A percentile compares a stretch with the other conserved stretches of the same genome.
Conservation (phyloP, 1,140 invertebrate species). For the Reticulitermes speratus region DNA sequence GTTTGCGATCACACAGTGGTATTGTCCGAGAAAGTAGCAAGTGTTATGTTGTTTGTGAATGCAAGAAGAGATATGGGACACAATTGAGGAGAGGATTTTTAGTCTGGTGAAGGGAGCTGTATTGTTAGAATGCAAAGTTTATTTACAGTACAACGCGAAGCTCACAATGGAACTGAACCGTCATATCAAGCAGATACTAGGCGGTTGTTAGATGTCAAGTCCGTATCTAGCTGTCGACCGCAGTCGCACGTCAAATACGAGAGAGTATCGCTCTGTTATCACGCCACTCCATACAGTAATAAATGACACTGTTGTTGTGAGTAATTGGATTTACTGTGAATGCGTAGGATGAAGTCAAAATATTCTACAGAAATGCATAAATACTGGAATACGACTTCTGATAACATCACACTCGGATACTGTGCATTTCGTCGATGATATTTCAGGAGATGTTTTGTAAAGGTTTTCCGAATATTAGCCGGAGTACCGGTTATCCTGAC, state of each 20-base stretch:
- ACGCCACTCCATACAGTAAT: neutral
- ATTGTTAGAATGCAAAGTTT: slow-evolving; percentile 19
- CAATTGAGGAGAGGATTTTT: neutral
- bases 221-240: neutral
- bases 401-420: no score
- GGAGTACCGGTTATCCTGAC: no score
- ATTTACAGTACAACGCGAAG: neutral
- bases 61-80: neutral
- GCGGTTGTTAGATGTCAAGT: neutral
- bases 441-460: no score
- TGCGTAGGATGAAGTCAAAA: neutral
- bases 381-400: neutral
- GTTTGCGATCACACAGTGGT: no score
- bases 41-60: neutral
- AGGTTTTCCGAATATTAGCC: no score
- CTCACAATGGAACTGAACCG: neutral
- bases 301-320: neutral
- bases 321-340: neutral
- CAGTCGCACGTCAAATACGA: neutral
- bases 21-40: neutral
- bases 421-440: no score
- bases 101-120: neutral
- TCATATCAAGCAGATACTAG: neutral
- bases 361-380: neutral
- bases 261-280: neutral